Evolutionary conservation across 2,888 invertebrate genomes (phyloP), one percentile per base, ranked within the genome.

Genomic region (Resseliella maxima): DNA sequence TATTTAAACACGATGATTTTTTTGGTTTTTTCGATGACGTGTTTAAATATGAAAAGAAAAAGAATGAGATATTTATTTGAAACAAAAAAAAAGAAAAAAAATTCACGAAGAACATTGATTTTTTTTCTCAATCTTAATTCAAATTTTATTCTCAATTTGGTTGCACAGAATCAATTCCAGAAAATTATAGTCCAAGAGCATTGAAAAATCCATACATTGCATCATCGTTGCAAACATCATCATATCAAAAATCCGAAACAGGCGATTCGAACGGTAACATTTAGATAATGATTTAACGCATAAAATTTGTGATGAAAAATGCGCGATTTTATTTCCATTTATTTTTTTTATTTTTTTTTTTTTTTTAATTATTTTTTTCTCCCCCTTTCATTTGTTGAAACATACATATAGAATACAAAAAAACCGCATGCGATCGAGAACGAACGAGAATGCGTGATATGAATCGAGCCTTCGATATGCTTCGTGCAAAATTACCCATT

Each of bases 371-470:
- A 12, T 41, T n/a, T n/a, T n/a, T n/a, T n/a, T n/a, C n/a, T n/a
- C 41, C 5, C 41, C 5, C 12, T 41, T 41, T 41, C 12, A 8
- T 5, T 41, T 41, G 41, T 41, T 8, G 10, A 31, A 85, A 41
- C 41, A 41, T 24, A 45, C 10, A 45, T n/a, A 41, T 45, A 95
- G 96, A 96, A 90, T 96, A 96, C 90, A 95, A 95, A 90, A 95
- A 95, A 90, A 95, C 96, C 0, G 96, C 96, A 0, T 96, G 96
- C 89, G 96, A 96, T 89, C 92, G 96, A 36, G 96, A 96, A 89
- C 92, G 96, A 5, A 96, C 95, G 0, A 92, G 96, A 59, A 96
- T 96, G 96, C 92, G 95, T 1, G 96, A 96, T 89, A 96, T 96
- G 96, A 96, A 96, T 90, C 92, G 93, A 86, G 96, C 96, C 0